Base-by-base conservation (phyloP, 2,113 vertebrate species). In the Oriolus oriolus region DNA sequence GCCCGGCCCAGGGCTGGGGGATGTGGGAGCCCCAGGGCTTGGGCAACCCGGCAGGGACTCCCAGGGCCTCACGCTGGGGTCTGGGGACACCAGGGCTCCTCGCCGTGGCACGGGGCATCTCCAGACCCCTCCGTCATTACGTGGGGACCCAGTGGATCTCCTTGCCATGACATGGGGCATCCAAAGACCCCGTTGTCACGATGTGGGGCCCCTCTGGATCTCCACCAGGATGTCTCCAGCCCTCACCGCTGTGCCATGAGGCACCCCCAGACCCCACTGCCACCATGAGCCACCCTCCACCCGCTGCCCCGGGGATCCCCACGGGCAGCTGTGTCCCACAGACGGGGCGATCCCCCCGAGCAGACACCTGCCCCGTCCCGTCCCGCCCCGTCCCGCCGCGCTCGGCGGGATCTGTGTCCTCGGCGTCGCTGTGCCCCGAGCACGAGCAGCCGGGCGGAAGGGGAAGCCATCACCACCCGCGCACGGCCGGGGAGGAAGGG, bases 401-500 rank as follows among this genome's bases (percentile, higher is more conserved):
- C 74, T 13, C 10, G 3, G 41, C 7, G 0, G 20, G 21, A 30
- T 15, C 57, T 3, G 4, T 2, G 53, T 31, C 73, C 33, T 74
- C 63, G 20, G 76, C 66, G 42, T 49, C 28, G 20, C 80, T 18
- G 61, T 4, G 45, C 4, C 4, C 42, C 6, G 13, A 92, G 89
- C 95, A 84, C 78, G 93, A 73, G 84, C 23, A 7, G 87, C 42
- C 1, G 80, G 83, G 95, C 13, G 96, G 96, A 96, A 96, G 91
- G 93, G 96, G 94, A 96, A 96, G 35, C 96, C 94, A 95, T 95
- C 94, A 95, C 94, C 91, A 91, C 89, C 94, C 21, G 94, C 90
- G 75, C 88, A 54, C 82, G 83, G 85, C 94, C 61, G 0, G 87
- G 74, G 88, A 96, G 96, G 96, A 96, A 96, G 27, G 89, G 88